Evolutionary conservation across 2,113 vertebrate genomes (phyloP).

Genomic region (Gallinago jamesoni): DNA sequence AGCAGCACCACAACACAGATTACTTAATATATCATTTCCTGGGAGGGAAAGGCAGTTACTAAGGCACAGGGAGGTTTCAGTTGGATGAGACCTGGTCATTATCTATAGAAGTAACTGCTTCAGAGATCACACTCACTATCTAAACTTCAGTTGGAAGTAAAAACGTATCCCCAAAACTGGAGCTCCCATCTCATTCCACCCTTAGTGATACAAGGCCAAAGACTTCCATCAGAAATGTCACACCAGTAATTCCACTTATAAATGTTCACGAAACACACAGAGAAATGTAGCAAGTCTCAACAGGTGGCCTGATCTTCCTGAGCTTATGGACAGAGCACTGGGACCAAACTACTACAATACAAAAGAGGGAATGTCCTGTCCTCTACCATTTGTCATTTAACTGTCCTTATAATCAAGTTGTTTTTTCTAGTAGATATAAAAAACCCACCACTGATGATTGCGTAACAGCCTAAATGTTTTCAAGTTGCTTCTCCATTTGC

Average conservation of each 20-base stretch:
- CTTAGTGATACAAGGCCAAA: not conserved
- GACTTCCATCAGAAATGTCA: not conserved
- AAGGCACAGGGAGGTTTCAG: not conserved
- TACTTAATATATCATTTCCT: constrained; percentile 11
- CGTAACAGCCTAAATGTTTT: not conserved
- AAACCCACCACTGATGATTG: not conserved
- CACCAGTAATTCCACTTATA: not conserved
- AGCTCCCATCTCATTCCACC: not conserved
- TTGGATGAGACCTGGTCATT: not conserved
- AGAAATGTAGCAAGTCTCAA: not conserved
- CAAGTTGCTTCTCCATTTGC: not conserved
- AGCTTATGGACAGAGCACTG: not conserved
- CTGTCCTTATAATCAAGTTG: not conserved
- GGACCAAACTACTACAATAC: not conserved
- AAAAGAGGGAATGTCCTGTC: not conserved
- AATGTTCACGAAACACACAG: not conserved
- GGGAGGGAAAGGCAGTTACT: not conserved
- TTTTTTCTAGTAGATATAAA: not conserved
- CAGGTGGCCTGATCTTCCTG: not conserved
- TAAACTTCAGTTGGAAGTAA: not conserved
- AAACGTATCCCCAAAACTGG: not conserved
- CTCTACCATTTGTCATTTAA: not conserved
- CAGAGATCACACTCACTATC: not conserved
- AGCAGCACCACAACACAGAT: not conserved
- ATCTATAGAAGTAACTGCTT: not conserved